Conservation (phyloP, 2,113 vertebrate genomes). For the Physeter macrocephalus region DNA sequence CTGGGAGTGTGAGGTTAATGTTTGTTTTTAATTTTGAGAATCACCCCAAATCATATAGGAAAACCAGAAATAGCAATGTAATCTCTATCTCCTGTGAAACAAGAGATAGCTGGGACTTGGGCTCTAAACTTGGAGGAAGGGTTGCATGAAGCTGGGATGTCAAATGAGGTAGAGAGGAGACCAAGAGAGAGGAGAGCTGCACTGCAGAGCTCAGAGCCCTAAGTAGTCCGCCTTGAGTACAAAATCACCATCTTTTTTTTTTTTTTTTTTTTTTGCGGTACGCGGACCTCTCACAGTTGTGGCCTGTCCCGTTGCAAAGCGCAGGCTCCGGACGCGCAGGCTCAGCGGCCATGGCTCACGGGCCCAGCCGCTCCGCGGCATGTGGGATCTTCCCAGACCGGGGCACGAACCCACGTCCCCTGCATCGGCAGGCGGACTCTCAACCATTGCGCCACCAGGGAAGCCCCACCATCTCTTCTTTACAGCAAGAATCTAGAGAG, state of each 20-base stretch:
- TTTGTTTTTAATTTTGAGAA: neutral
- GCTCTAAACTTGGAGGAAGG: neutral
- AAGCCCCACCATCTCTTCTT: neutral
- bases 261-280: too few relatives aligned
- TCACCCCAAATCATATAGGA: neutral
- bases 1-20: neutral
- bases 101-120: neutral
- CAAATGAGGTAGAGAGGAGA: neutral
- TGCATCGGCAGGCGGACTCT: too few relatives aligned
- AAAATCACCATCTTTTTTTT: neutral
- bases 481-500: neutral
- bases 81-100: neutral
- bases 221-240: too few relatives aligned
- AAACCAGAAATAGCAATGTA: neutral
- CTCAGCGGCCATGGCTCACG: too few relatives aligned
- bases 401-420: too few relatives aligned
- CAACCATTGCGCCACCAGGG: too few relatives aligned
- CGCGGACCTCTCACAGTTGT: too few relatives aligned
- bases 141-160: neutral
- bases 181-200: neutral
- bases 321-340: too few relatives aligned
- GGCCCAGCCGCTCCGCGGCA: too few relatives aligned
- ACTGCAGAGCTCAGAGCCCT: neutral
- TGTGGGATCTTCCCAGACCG: too few relatives aligned
- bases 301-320: too few relatives aligned